phyloP scores from a whole-genome alignment of 2,888 invertebrate species.

The Masnerella sp. region DNA sequence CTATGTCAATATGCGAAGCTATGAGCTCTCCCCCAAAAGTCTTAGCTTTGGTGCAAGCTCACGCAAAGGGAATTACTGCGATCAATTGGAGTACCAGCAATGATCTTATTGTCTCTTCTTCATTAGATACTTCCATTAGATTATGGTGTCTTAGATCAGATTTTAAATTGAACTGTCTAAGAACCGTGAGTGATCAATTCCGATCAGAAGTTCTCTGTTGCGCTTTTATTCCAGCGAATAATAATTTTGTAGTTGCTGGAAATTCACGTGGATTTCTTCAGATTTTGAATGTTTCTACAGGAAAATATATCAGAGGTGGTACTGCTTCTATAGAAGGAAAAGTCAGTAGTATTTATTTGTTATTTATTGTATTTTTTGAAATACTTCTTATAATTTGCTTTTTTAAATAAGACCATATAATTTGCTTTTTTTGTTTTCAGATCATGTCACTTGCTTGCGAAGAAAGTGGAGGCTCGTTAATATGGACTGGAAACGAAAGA shows the following conservation, averaged over 20 bases:
- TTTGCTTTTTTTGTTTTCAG: slow-evolving; percentile 60
- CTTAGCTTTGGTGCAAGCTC: slow-evolving; percentile 85
- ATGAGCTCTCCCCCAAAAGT: slow-evolving; percentile 85
- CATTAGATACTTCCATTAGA: slow-evolving; percentile 85
- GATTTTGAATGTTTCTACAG: slow-evolving; percentile 90
- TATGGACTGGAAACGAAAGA: slow-evolving; percentile 91
- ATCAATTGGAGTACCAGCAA: slow-evolving; percentile 92
- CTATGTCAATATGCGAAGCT: slow-evolving; percentile 87
- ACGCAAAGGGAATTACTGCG: slow-evolving; percentile 87
- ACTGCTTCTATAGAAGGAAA: slow-evolving; percentile 79
- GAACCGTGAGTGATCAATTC: slow-evolving; percentile 83
- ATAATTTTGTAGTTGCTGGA: slow-evolving; percentile 90
- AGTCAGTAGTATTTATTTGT: slow-evolving; percentile 65
- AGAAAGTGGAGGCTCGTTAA: slow-evolving; percentile 82
- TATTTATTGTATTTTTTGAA: too few species aligned
- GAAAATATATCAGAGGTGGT: slow-evolving; percentile 84
- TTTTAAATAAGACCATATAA: slow-evolving; percentile 3
- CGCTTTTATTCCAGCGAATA: slow-evolving; percentile 90
- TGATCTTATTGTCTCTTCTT: slow-evolving; percentile 88
- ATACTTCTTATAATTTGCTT: not conserved
- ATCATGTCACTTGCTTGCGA: slow-evolving; percentile 86
- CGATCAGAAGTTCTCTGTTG: slow-evolving; percentile 84
- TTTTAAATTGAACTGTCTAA: slow-evolving; percentile 79
- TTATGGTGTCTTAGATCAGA: slow-evolving; percentile 84
- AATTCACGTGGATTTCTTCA: slow-evolving; percentile 86